Evolutionary conservation across 92 coral and sea anemone species (phyloP), one percentile per base, ranked within the genome.

Genomic region (Epizoanthus fatuus): DNA sequence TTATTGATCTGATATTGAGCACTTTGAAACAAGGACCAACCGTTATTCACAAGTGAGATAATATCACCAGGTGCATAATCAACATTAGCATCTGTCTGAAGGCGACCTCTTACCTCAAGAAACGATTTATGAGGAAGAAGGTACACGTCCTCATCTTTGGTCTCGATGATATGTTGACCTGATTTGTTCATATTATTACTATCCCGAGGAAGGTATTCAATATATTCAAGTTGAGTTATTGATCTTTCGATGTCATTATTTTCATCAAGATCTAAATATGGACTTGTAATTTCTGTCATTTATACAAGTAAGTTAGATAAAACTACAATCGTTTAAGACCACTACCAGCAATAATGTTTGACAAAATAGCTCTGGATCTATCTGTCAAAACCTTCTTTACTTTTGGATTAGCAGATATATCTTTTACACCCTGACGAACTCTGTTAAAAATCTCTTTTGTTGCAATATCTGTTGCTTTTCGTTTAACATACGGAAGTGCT

Each of bases 321-420:
- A 59, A 53, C 11, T 72, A 72, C 57, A 72, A 72, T 45, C 79
- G 60, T 72, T 72, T 72, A 63, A 72, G 40, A 45, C 79, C 79
- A 45, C 74, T 63, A 1, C 76, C 76, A 20, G 86, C 86, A 15
- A 81, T 81, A 42, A 70, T 70, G 40, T 44, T 70, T 1, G 13
- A 4, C 3, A 70, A 14, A 3, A 70, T 70, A 44, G 75, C 75
- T 42, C 57, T n/a, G 5, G 58, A 47, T 70, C 2, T 70, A 70
- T 70, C 75, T 17, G 58, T 81, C 5, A 81, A 64, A 45, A 72
- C 63, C 52, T 45, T 45, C 35, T 57, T 38, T 10, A 72, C 79
- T 44, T 72, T 45, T 14, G 63, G 79, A 72, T 72, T 72, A 7
- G 79, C 3, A 13, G 42, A 20, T 0, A 39, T 57, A 12, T 37